Evolutionary conservation across 2,888 invertebrate genomes (phyloP).

Genomic region (Dynastes maya): DNA sequence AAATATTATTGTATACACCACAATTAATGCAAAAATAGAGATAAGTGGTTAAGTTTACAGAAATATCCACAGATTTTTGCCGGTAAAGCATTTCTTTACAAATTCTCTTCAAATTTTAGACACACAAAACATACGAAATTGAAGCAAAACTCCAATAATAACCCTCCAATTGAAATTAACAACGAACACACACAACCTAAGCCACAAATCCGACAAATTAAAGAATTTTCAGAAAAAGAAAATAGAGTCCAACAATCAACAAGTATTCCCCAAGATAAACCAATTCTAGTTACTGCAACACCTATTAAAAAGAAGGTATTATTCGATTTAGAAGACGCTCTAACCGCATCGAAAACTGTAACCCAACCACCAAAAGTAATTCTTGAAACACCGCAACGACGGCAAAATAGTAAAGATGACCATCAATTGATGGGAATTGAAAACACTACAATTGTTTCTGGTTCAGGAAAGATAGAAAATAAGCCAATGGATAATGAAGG

Average conservation of each 20-base stretch:
- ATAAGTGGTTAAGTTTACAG: no score
- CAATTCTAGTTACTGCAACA: slow-evolving; percentile 1
- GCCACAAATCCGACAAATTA: neutral
- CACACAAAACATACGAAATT: slow-evolving; percentile 11
- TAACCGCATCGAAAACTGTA: slow-evolving; percentile 39
- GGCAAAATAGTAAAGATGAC: neutral
- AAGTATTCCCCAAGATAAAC: slow-evolving; percentile 16
- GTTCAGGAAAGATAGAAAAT: neutral
- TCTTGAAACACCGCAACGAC: neutral
- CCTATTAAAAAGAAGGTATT: slow-evolving; percentile 60
- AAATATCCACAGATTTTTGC: no score
- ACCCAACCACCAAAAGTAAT: neutral
- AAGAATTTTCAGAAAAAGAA: neutral
- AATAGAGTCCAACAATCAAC: neutral
- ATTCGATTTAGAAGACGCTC: slow-evolving; percentile 57
- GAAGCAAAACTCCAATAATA: neutral
- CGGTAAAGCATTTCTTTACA: no score
- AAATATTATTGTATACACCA: no score
- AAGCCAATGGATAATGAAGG: slow-evolving; percentile 22
- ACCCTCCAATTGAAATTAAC: no score
- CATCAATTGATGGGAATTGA: neutral
- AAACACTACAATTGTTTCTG: slow-evolving; percentile 1
- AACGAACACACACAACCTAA: neutral
- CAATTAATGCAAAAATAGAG: no score
- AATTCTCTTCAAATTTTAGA: neutral